Conservation (phyloP, 1,140 invertebrate species). For the Zaprionus ghesquierei region DNA sequence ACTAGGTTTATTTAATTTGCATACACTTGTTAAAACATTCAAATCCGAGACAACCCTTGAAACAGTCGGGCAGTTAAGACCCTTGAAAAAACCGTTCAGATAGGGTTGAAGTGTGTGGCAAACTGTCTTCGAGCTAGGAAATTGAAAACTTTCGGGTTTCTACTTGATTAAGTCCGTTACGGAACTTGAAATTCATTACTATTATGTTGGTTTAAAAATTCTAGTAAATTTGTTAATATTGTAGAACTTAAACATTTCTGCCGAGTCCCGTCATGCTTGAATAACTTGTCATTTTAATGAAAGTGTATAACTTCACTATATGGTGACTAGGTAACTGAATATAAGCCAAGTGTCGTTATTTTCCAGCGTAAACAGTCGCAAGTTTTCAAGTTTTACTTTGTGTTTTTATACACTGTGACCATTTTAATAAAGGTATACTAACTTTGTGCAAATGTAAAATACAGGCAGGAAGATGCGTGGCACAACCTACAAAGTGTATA, state of each 20-base stretch:
- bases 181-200: neutral
- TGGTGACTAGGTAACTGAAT: neutral
- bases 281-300: neutral
- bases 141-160: too few relatives aligned
- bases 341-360: neutral
- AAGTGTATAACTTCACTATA: neutral
- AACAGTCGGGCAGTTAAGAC: neutral
- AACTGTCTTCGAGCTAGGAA: too few relatives aligned
- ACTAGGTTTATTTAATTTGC: neutral
- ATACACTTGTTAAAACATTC: neutral
- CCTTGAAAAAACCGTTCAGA: neutral
- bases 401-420: too few relatives aligned
- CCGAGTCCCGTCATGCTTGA: neutral
- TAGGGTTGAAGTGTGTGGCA: too few relatives aligned
- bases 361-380: neutral
- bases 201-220: too few relatives aligned
- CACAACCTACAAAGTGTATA: too few relatives aligned
- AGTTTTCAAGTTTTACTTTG: neutral
- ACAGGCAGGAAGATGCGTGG: too few relatives aligned
- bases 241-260: neutral
- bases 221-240: neutral
- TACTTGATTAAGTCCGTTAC: too few relatives aligned
- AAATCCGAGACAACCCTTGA: neutral
- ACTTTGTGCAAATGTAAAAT: too few relatives aligned
- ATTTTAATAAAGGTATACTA: too few relatives aligned